A percentile compares a stretch with the other conserved stretches of the same genome.
These are phyloP conservation scores for Oriolus oriolus DNA, from an alignment of 2,113 vertebrate species.

Conservation along the genomic window DNA sequence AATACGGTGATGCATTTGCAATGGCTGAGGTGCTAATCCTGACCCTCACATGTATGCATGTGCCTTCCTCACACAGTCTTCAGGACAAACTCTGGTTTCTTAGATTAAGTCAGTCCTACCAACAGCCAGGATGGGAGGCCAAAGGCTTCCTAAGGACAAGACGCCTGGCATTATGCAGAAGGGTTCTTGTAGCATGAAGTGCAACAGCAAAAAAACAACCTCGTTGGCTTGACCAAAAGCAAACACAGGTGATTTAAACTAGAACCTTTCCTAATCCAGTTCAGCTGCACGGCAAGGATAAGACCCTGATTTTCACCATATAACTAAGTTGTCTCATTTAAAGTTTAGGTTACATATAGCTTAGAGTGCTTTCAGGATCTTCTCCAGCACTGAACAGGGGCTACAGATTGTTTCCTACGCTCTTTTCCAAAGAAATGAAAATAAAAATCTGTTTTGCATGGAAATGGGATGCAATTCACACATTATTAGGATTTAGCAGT, in stretches of 20 bases:
- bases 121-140: neutral
- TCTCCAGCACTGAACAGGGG: neutral
- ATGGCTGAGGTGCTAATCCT: neutral
- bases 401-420: neutral
- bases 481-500: neutral
- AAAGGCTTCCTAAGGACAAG: neutral
- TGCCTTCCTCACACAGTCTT: neutral
- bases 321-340: neutral
- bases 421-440: neutral
- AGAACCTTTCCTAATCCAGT: neutral
- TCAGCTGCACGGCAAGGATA: neutral
- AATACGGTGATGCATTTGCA: neutral
- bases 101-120: neutral
- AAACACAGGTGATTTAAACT: neutral
- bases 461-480: neutral
- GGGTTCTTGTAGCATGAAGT: neutral
- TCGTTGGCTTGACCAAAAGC: neutral
- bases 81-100: neutral
- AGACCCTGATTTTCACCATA: neutral
- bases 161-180: neutral
- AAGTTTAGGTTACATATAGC: neutral
- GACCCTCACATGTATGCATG: neutral
- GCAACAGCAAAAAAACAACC: neutral
- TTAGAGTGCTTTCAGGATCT: neutral
- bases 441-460: neutral